These are phyloP conservation scores for Anthoscopus minutus DNA, from an alignment of 2,113 vertebrate species.

Conservation along the genomic window DNA sequence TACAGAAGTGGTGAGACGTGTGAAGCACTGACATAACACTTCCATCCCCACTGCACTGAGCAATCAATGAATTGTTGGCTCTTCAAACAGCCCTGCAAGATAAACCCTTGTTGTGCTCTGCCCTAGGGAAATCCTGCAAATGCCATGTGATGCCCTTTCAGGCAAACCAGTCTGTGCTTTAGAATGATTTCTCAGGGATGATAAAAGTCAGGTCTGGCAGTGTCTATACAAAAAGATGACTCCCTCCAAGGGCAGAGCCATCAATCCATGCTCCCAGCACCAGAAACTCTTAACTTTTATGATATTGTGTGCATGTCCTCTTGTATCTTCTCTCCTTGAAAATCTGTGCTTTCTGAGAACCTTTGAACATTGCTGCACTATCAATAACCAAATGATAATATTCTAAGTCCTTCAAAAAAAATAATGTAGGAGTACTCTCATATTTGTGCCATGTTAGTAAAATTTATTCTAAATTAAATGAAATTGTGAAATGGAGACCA, in stretches of 20 bases:
- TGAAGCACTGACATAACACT: not conserved
- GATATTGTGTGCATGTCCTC: not conserved
- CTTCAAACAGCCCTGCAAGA: not conserved
- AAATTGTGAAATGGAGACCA: not conserved
- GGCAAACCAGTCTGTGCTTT: not conserved
- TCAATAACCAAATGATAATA: not conserved
- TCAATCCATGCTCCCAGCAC: not conserved
- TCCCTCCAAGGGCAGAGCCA: not conserved
- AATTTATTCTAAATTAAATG: not conserved
- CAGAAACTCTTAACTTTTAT: not conserved
- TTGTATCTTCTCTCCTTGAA: not conserved
- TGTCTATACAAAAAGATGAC: not conserved
- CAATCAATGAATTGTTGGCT: not conserved
- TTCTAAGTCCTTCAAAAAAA: not conserved
- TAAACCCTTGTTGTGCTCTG: not conserved
- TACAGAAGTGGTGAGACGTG: not conserved
- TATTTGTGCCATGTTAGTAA: not conserved
- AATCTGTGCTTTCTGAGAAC: not conserved
- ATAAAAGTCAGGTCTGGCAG: conserved; percentile 1
- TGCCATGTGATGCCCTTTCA: conserved; percentile 37
- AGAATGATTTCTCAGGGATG: not conserved
- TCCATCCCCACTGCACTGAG: not conserved
- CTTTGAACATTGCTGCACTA: not conserved
- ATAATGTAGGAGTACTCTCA: not conserved
- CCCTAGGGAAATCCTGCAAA: conserved; percentile 15